Conservation (phyloP, 2,113 vertebrate genomes). For the Psittacara wagleri region DNA sequence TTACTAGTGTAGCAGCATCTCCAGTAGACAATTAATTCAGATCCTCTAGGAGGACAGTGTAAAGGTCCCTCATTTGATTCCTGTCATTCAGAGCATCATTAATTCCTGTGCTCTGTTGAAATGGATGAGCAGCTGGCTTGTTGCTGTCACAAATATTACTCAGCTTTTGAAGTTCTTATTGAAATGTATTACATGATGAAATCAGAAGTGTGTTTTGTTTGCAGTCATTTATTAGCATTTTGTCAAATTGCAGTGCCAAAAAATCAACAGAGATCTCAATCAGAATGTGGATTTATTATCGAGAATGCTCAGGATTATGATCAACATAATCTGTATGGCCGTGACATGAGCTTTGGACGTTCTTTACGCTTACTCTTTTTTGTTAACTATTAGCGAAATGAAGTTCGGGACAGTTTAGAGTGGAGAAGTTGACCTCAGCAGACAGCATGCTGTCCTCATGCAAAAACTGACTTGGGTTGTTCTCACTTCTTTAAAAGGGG, state of each 20-base stretch:
- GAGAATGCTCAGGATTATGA: neutral
- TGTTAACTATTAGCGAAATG: too few species aligned
- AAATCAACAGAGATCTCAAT: neutral
- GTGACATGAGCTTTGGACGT: neutral
- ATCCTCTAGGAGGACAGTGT: neutral
- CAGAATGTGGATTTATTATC: neutral
- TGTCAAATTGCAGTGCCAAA: neutral
- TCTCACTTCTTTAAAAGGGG: slow-evolving; percentile 56
- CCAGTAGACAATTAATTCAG: neutral
- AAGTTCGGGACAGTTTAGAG: neutral
- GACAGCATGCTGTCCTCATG: neutral
- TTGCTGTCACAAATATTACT: neutral
- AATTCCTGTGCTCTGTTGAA: neutral
- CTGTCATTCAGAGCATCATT: neutral
- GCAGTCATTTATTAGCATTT: neutral
- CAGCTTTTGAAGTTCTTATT: neutral
- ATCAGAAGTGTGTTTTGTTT: neutral
- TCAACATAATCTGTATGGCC: neutral
- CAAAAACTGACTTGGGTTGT: neutral
- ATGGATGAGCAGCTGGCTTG: neutral
- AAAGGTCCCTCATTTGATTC: neutral
- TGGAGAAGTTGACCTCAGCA: neutral
- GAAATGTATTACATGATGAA: neutral
- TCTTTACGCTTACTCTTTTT: neutral
- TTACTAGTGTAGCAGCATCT: neutral